Evolutionary conservation across 2,888 invertebrate species (phyloP), one percentile per base, ranked within the genome.

Genomic region (Vesta saturnalis): DNA sequence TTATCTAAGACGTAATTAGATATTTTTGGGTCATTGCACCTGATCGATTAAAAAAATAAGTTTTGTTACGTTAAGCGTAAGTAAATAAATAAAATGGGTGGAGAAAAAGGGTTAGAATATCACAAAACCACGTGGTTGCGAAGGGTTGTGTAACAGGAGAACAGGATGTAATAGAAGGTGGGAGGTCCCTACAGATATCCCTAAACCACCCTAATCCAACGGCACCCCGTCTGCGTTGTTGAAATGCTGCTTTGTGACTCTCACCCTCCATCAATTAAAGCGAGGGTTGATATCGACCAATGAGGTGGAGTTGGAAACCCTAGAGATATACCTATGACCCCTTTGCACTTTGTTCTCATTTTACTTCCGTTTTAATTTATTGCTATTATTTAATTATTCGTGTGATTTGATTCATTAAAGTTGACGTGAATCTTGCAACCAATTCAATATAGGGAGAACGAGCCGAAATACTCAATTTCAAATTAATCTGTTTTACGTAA

Each of bases 141-240:
- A 72, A 79, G 82, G 83, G 81, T 77, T 72, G 69, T 39, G 75
- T 79, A 79, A 73, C 78, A 80, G 77, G 78, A 73, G 74, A 72
- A 60, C 76, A 79, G 74, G 57, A 78, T 66, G 30, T 72, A 60
- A 59, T 64, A 71, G 72, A 73, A 79, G 77, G 75, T 77, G 72
- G 78, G 76, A 5, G 74, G 74, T 65, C 60, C 71, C 71, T 59
- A 49, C 52, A 19, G 54, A 58, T 18, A 35, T 43, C 60, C 68
- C 68, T 64, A 66, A 63, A 18, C 67, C 67, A 70, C 70, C 70
- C 70, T 67, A 66, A 70, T 67, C 46, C 70, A n/a, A 63, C 49
- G 22, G 60, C 35, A 54, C 60, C 56, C 67, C 22, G 60, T 49
- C 43, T 47, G 57, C 39, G 56, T 47, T 64, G 64, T 69, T 62